Percentiles rank a stretch among this genome's conserved stretches.
These are phyloP conservation scores for Lamproptera curius DNA, from an alignment of 2,888 invertebrate genomes.

Conservation along the genomic window DNA sequence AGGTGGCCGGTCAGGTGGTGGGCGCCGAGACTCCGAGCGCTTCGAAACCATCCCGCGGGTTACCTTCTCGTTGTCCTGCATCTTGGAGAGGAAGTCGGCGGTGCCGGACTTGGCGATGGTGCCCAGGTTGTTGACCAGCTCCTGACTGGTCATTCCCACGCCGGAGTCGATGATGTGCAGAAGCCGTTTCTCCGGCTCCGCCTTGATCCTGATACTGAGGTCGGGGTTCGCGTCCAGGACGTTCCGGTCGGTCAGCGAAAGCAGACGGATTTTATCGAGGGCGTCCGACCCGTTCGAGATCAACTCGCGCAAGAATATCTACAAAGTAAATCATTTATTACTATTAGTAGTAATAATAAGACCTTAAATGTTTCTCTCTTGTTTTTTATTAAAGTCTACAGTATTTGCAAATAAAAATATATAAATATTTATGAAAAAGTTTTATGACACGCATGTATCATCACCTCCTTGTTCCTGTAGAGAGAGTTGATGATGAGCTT, in stretches of 20 bases:
- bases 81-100: slow-evolving; percentile 95
- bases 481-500: slow-evolving; percentile 99
- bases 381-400: no score
- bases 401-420: no score
- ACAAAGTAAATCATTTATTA: no score
- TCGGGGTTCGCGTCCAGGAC: slow-evolving; percentile 89
- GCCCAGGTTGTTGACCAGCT: slow-evolving; percentile 96
- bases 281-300: slow-evolving; percentile 99
- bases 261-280: slow-evolving; percentile 96
- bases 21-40: no score
- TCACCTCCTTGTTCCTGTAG: slow-evolving; percentile 97
- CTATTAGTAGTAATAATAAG: no score
- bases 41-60: neutral
- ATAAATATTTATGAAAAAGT: no score
- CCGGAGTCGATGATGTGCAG: slow-evolving; percentile 98
- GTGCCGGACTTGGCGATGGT: slow-evolving; percentile 99
- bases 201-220: slow-evolving; percentile 92
- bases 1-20: no score
- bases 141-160: slow-evolving; percentile 97
- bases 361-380: no score
- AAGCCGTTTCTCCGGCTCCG: slow-evolving; percentile 94
- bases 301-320: slow-evolving; percentile 97
- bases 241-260: slow-evolving; percentile 92
- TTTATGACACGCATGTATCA: slow-evolving; percentile 22
- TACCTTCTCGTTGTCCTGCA: slow-evolving; percentile 82